Evolutionary conservation across 2,113 vertebrate genomes (phyloP), one percentile per base, ranked within the genome.

Genomic region (Prunella fulvescens): DNA sequence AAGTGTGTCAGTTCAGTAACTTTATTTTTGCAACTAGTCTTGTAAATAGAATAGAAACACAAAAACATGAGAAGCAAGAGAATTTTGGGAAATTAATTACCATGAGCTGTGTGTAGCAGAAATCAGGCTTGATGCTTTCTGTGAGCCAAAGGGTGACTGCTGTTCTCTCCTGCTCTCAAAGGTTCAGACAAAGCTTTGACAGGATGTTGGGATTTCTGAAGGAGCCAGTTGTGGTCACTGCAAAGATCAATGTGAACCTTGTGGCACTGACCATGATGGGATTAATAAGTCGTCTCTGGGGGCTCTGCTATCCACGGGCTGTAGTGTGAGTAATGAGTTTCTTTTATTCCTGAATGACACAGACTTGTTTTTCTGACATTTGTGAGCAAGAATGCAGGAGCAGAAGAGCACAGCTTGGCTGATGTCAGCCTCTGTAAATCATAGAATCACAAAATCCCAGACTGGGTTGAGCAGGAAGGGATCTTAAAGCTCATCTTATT

Each of bases 311-410:
- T 81, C 99, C 99, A 3, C 96, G 95, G 72, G 98, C 99, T 50
- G 99, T 99, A 9, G 99, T 99, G 99, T 99, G 97, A 99, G 99
- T 97, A 56, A 76, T 57, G 10, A 35, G 57, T 67, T 79, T 44
- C 10, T 64, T 88, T 94, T 24, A 66, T 69, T 9, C 42, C 37
- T 57, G 40, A 78, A 20, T 53, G n/a, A 37, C 7, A 14, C 14
- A 48, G n/a, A 19, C 18, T 66, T 66, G 29, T 2, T 71, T 78
- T 51, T 64, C 28, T 60, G 24, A 35, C 5, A 3, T 61, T 61
- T 67, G 14, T 61, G 33, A 64, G 51, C 33, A 42, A 25, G 69
- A 65, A 29, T 37, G 33, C 19, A 53, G 62, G 64, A 80, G 40
- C 0, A 1, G 81, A 61, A 70, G 53, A 60, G 40, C 69, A 56